Evolutionary conservation across 2,888 invertebrate genomes (phyloP), one percentile per base, ranked within the genome.

Genomic region (Bugula neritina): DNA sequence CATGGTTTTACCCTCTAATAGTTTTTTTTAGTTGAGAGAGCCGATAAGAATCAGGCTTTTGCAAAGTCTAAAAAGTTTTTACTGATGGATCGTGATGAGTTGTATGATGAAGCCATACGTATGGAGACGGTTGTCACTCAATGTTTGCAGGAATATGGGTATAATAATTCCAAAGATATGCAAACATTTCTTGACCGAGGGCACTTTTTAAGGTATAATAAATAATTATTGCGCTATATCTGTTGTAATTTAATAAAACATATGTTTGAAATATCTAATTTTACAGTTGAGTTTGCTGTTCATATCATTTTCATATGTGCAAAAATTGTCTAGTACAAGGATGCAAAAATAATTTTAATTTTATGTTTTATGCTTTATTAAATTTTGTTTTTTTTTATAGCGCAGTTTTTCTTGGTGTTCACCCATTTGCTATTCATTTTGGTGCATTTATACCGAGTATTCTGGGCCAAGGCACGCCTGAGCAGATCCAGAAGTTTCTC

Each of bases 401-500:
- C 10, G 55, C 55, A 55, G 55, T 1, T 71, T 54, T 72, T 10
- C 54, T 55, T 58, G 43, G 71, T 21, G 58, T 35, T 73, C 72
- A 31, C 78, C 92, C 90, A 0, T 82, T 90, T 35, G 87, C 90
- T 0, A 86, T 96, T 0, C 96, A 96, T 83, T 92, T 90, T 83
- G 90, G 92, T 1, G 95, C 96, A 95, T 96, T 96, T 82, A 88
- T 95, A 72, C 94, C 95, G 0, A 90, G 94, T 0, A 84, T 97
- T 54, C 89, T 93, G 89, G 93, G 93, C 0, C 94, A 94, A 84
- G 94, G 90, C 1, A 91, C 91, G 0, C 87, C 90, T 71, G 92
- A 94, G 72, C 97, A 97, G 81, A 92, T 92, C 83, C 90, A 90
- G 0, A 89, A 91, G 80, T 97, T 95, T 95, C 88, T 94, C 72